phyloP scores from a whole-genome alignment of 2,113 vertebrate genomes.

The Ranitomeya imitator region DNA sequence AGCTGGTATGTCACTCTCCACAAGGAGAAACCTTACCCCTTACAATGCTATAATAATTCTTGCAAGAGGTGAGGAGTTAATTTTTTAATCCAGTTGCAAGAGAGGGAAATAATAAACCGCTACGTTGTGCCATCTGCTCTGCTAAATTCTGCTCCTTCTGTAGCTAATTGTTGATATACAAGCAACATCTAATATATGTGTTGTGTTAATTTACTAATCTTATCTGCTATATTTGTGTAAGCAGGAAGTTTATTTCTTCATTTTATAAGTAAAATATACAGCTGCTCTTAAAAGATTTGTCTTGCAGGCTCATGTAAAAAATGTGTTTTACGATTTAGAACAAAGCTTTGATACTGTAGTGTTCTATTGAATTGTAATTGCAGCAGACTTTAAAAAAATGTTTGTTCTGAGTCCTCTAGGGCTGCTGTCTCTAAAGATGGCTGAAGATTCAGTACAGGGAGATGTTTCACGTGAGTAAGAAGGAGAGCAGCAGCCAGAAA shows the following conservation, averaged over 20 bases:
- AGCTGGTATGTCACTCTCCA: too few species aligned
- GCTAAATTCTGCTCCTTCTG: background rate
- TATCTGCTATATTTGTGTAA: background rate
- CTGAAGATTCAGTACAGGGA: slow-evolving; percentile 25
- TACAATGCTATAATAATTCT: background rate
- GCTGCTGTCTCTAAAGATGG: slow-evolving; percentile 5
- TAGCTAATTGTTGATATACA: slow-evolving; percentile 20
- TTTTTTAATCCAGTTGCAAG: background rate
- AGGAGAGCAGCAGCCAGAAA: slow-evolving; percentile 2
- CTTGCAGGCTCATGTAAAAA: background rate
- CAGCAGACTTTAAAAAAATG: slow-evolving; percentile 21
- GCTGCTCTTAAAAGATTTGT: slow-evolving; percentile 40
- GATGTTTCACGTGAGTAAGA: slow-evolving; percentile 42
- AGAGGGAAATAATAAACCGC: background rate
- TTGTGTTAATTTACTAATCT: slow-evolving; percentile 7
- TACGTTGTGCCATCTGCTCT: background rate
- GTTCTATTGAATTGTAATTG: slow-evolving; percentile 31
- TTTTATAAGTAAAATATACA: slow-evolving; percentile 13
- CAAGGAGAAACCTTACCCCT: too few species aligned
- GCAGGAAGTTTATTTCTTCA: background rate
- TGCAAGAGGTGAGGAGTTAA: background rate
- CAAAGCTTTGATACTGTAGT: slow-evolving; percentile 15
- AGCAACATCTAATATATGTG: background rate
- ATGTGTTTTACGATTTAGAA: slow-evolving; percentile 16
- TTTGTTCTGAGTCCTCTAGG: slow-evolving; percentile 26